Base-by-base conservation (phyloP, 64 coral and sea anemone genomes). In the Anthopleura sola region DNA sequence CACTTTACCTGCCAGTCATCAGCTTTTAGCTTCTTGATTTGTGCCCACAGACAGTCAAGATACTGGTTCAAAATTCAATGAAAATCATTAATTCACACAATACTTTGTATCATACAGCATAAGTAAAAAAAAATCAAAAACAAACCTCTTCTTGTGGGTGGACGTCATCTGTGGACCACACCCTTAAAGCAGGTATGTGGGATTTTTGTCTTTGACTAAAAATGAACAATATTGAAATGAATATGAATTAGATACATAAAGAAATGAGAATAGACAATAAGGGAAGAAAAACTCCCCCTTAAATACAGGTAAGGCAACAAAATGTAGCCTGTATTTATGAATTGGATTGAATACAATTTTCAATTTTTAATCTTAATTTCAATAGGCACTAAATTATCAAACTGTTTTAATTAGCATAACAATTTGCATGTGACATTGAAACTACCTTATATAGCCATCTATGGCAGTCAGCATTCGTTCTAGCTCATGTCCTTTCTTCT, bases 21-120 rank as follows among this genome's bases (percentile, higher is more conserved):
- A 39, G 87, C 81, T 87, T 99, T 94, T 12, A 99, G 75, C 58
- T 99, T 99, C 78, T 99, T 91, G 58, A 99, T 95, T 81, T 99
- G 97, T 75, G 87, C 97, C 97, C 97, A 99, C 36, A 99, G 86
- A 87, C 97, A 99, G 62, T 99, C 97, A 50, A 99, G 78, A 66
- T 90, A 99, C 97, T 99, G 37, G 36, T 81, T 28, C 3, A 71
- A 29, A 36, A 31, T 33, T 16, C 3, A 71, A 3, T 26, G 21
- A 51, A 46, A 48, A 78, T 68, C 18, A 23, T 49, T 5, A 60
- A 19, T 66, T 62, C 15, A 32, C 31, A 39, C 33, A 6, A 29
- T 26, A n/a, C 58, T 62, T 62, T 0, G n/a, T n/a, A 62, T 26
- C 1, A 11, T 62, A 62, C 21, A 1, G 10, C 58, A 62, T 28